Percentiles rank a stretch among this genome's conserved stretches.
Conservation (phyloP, 1,140 invertebrate species). For the Diploscapter pachys region DNA sequence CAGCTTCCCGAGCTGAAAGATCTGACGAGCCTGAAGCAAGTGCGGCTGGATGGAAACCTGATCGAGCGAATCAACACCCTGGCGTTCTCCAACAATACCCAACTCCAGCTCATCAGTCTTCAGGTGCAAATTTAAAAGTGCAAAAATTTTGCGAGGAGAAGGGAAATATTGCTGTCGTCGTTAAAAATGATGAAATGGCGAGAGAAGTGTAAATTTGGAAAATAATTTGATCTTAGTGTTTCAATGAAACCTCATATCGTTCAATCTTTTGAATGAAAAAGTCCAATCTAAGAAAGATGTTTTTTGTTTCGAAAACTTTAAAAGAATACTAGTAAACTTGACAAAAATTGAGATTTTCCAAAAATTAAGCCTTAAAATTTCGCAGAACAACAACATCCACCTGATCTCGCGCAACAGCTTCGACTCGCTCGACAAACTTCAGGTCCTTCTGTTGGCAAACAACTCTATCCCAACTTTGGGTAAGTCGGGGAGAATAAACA, state of each 20-base stretch:
- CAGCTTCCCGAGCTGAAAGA: constrained; percentile 55
- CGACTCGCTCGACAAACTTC: constrained; percentile 45
- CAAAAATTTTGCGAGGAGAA: not conserved
- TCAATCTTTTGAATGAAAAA: too few species aligned
- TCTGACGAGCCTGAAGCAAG: constrained; percentile 41
- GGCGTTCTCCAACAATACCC: constrained; percentile 50
- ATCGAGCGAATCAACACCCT: constrained; percentile 49
- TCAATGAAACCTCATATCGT: too few species aligned
- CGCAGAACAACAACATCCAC: constrained; percentile 51
- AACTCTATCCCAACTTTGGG: constrained; percentile 36
- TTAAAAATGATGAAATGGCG: too few species aligned
- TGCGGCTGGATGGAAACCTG: constrained; percentile 47
- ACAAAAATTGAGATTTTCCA: too few species aligned
- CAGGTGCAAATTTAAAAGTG: constrained; percentile 20
- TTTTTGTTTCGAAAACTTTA: too few species aligned
- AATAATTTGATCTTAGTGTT: too few species aligned
- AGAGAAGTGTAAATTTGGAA: too few species aligned
- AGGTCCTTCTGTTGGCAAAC: constrained; percentile 45
- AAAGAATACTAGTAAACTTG: too few species aligned
- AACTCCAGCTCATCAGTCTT: constrained; percentile 45
- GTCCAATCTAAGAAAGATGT: too few species aligned
- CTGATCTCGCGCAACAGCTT: constrained; percentile 51
- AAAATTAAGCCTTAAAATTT: not conserved
- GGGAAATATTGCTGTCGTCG: too few species aligned
- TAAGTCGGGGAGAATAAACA: not conserved